phyloP scores from a whole-genome alignment of 2,797 vertebrate species.

The Gymnothorax reevesii region DNA sequence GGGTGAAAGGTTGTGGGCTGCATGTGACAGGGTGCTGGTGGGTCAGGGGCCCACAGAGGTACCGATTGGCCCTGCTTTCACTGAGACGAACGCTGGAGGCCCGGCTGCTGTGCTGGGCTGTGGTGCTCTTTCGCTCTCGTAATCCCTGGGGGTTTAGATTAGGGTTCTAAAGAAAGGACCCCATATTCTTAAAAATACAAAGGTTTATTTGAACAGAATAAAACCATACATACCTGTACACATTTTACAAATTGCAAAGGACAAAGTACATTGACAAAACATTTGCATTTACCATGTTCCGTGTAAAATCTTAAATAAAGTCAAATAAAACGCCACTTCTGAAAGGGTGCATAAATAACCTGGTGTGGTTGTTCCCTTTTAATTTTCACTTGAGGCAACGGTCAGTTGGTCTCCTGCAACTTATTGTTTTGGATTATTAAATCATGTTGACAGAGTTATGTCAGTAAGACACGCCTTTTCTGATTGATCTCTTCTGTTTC shows the following conservation, averaged over 20 bases:
- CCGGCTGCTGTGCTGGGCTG: not conserved
- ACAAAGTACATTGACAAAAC: conserved; percentile 39
- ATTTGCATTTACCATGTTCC: conserved; percentile 43
- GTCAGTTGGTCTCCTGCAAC: not conserved
- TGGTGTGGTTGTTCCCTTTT: conserved; percentile 50
- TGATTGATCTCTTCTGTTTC: conserved; percentile 20
- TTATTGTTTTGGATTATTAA: not conserved
- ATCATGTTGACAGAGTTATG: not conserved
- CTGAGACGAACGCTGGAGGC: not conserved
- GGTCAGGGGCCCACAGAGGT: not conserved
- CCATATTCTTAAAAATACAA: conserved; percentile 71
- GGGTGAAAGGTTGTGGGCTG: conserved; percentile 49
- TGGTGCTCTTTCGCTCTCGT: not conserved
- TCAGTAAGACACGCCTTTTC: not conserved
- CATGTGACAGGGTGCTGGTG: conserved; percentile 32
- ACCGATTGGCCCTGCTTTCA: not conserved
- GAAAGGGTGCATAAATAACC: conserved; percentile 47
- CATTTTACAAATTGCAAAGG: conserved; percentile 71
- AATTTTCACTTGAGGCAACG: conserved; percentile 45
- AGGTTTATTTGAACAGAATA: conserved; percentile 71
- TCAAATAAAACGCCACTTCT: conserved; percentile 26
- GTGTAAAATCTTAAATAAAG: conserved; percentile 44
- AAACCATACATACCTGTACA: conserved; percentile 72
- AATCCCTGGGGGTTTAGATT: not conserved
- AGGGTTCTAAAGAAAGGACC: not conserved